phyloP scores from a whole-genome alignment of 2,113 vertebrate genomes.

The Apteryx owenii region DNA sequence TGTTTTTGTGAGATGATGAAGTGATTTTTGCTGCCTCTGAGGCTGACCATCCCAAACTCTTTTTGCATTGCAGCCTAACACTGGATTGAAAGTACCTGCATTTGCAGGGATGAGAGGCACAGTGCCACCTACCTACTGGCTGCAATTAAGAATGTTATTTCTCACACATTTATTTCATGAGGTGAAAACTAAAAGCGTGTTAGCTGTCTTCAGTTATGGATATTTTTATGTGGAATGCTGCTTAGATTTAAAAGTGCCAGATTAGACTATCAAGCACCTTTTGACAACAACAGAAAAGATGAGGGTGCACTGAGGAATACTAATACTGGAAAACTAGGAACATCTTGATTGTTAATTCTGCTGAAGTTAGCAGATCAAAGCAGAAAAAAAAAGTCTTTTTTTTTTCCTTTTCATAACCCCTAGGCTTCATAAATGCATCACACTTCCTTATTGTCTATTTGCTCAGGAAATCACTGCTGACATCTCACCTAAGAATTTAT shows the following conservation, averaged over 20 bases:
- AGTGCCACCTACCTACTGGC: neutral
- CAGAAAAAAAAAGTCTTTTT: neutral
- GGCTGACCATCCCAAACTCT: neutral
- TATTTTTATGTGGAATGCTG: conserved; percentile 46
- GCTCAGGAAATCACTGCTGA: neutral
- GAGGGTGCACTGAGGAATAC: neutral
- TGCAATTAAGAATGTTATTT: conserved; percentile 15
- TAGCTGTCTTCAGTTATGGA: neutral
- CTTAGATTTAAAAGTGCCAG: conserved; percentile 36
- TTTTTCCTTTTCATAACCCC: neutral
- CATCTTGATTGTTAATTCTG: conserved; percentile 41
- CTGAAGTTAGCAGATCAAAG: conserved; percentile 29
- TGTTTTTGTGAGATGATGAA: neutral
- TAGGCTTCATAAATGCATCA: conserved; percentile 20
- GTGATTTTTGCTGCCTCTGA: neutral
- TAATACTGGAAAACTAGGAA: conserved; percentile 24
- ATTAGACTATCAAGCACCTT: conserved; percentile 37
- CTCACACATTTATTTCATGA: neutral
- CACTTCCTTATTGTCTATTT: conserved; percentile 52
- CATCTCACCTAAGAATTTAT: conserved; percentile 42
- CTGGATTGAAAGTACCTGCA: neutral
- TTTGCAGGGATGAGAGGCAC: conserved; percentile 8
- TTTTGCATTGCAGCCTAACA: neutral
- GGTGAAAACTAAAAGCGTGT: conserved; percentile 11
- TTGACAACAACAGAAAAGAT: neutral